These are phyloP conservation scores for Drosophila miranda DNA, from an alignment of 1,140 invertebrate genomes.

Conservation along the genomic window DNA sequence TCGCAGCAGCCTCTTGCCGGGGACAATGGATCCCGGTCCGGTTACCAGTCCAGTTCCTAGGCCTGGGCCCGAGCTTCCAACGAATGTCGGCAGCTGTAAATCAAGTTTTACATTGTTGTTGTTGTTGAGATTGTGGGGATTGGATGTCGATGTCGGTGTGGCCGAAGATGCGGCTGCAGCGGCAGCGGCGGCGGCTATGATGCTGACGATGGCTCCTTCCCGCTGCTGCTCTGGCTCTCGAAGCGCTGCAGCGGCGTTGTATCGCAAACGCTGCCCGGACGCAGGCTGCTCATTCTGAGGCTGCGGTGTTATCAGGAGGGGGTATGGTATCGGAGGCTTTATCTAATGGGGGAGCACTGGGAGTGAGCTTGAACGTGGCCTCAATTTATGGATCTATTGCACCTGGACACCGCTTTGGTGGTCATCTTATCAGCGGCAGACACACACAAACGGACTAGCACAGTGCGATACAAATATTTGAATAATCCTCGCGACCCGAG, in stretches of 20 bases:
- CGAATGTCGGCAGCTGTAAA: constrained; percentile 60
- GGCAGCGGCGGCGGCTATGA: constrained; percentile 42
- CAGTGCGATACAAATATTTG: constrained; percentile 56
- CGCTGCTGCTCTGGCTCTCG: constrained; percentile 71
- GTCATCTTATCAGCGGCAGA: constrained; percentile 54
- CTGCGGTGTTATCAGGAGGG: not conserved
- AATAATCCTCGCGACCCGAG: constrained; percentile 28
- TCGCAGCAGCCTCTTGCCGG: constrained; percentile 20
- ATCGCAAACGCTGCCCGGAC: constrained; percentile 64
- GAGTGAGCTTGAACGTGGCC: not conserved
- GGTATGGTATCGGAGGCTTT: not conserved
- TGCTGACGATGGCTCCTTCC: constrained; percentile 73
- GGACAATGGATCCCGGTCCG: constrained; percentile 8
- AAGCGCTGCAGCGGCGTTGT: constrained; percentile 74
- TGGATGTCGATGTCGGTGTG: not conserved
- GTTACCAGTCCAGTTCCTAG: not conserved
- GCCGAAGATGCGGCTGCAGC: constrained; percentile 10
- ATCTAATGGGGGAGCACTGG: not conserved
- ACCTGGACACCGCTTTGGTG: constrained; percentile 58
- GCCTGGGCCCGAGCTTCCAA: constrained; percentile 5
- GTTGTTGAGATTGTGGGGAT: constrained; percentile 33
- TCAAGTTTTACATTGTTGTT: constrained; percentile 75
- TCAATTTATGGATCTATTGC: constrained; percentile 42
- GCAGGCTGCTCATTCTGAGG: constrained; percentile 62
- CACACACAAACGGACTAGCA: not conserved